phyloP scores from a whole-genome alignment of 2,113 vertebrate species.

The Heterocephalus glaber region DNA sequence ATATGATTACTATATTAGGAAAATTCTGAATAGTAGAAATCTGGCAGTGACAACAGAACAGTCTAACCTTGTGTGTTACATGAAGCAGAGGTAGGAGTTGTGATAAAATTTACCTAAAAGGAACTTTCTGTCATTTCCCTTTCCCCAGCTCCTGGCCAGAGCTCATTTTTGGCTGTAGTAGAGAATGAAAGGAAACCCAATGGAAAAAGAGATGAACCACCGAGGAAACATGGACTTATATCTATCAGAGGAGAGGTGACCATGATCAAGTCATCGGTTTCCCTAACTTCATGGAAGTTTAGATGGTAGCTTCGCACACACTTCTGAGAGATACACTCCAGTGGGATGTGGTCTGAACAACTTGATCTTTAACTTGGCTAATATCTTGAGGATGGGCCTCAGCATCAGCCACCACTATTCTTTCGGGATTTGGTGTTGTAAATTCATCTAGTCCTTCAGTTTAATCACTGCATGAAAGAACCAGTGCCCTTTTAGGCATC shows the following conservation, averaged over 20 bases:
- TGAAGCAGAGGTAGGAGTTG: background rate
- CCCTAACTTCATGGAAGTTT: background rate
- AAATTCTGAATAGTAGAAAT: slow-evolving; percentile 50
- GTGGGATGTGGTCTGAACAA: slow-evolving; percentile 86
- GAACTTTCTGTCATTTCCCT: background rate
- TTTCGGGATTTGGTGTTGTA: slow-evolving; percentile 93
- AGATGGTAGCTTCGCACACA: slow-evolving; percentile 54
- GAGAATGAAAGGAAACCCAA: slow-evolving; percentile 45
- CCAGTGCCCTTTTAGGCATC: slow-evolving; percentile 91
- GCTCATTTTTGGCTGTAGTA: slow-evolving; percentile 8
- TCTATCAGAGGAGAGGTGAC: background rate
- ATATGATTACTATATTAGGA: background rate
- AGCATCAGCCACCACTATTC: slow-evolving; percentile 93
- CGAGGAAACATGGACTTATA: background rate
- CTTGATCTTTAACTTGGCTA: slow-evolving; percentile 92
- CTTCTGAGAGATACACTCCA: slow-evolving; percentile 90
- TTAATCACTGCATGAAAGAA: slow-evolving; percentile 90
- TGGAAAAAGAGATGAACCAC: background rate
- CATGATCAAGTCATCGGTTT: background rate
- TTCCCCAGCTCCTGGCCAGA: background rate
- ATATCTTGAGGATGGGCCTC: slow-evolving; percentile 93
- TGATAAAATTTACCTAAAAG: slow-evolving; percentile 9
- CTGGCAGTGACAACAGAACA: slow-evolving; percentile 30
- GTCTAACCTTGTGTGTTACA: background rate
- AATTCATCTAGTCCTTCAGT: slow-evolving; percentile 90